Base-by-base conservation (phyloP, 2,113 vertebrate genomes). In the Ellobius talpinus region DNA sequence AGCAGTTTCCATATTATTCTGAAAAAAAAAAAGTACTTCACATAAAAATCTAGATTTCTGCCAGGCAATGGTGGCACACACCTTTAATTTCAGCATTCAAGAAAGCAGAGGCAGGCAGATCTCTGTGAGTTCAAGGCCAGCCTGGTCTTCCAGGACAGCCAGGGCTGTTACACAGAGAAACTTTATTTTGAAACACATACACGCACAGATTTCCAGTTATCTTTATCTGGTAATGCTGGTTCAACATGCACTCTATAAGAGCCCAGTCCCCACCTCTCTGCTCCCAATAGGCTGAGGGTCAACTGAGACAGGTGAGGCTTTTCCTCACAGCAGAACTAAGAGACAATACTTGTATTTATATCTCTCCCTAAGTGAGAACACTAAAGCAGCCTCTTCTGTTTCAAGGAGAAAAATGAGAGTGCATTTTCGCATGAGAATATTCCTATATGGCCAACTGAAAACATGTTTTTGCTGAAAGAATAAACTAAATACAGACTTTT, bases 301-400 rank as follows among this genome's bases (percentile, higher is more conserved):
- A n/a, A 42, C 0, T 89, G 52, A 55, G 84, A 81, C 52, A 26
- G 29, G 39, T 65, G 29, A 52, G 47, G 17, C 36, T 93, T 94
- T 97, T 74, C 61, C 90, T 93, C 77, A 89, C 1, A 70, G 33
- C 5, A 81, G 0, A 52, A 47, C 68, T 47, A 79, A 65, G 76
- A 81, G 91, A 90, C 58, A 86, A 82, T 68, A 74, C 47, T 50
- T 95, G 50, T 50, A 95, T 36, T 91, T 88, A n/a, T 6, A 77
- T 52, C 47, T 96, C 81, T 94, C 24, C 50, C 7, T 86, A 89
- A 61, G 33, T 33, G 17, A 45, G 29, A 88, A 89, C 90, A 87
- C 31, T 81, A 78, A 93, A 89, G 33, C 23, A 85, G 14, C 42
- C 82, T 12, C 55, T 82, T 81, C 36, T 73, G 33, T 68, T 86